Conservation (phyloP, 2,113 vertebrate species). For the Triplophysa tibetana region DNA sequence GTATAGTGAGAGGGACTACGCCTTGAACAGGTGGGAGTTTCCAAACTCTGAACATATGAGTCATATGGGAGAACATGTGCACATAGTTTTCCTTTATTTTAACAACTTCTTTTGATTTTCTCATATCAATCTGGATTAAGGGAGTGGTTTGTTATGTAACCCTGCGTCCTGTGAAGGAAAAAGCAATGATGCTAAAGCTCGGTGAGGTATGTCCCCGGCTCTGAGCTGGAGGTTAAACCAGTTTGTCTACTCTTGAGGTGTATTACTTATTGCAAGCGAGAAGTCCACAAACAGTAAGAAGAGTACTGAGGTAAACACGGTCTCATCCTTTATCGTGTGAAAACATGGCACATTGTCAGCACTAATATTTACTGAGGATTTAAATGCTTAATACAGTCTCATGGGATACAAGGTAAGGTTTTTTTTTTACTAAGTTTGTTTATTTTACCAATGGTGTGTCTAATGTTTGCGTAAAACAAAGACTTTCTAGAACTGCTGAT, state of each 20-base stretch:
- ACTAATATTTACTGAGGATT: constrained; percentile 16
- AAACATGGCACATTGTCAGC: constrained; percentile 25
- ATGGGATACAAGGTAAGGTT: constrained; percentile 41
- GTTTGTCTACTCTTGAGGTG: constrained; percentile 62
- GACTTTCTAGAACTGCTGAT: background rate
- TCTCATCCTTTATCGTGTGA: background rate
- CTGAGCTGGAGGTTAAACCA: constrained; percentile 59
- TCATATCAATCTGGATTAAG: background rate
- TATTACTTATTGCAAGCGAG: constrained; percentile 33
- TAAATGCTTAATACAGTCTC: constrained; percentile 11
- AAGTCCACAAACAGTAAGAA: constrained; percentile 17
- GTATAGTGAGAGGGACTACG: background rate
- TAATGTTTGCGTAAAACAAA: background rate
- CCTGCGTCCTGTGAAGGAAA: constrained; percentile 17
- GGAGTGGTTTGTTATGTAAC: constrained; percentile 36
- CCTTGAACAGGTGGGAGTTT: constrained; percentile 25
- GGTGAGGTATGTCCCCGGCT: constrained; percentile 2
- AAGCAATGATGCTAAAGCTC: constrained; percentile 35
- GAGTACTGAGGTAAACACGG: constrained; percentile 38
- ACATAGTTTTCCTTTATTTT: background rate
- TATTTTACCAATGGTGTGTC: background rate
- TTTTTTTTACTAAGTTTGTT: background rate
- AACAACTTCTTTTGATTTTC: constrained; percentile 2
- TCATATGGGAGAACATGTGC: constrained; percentile 46
- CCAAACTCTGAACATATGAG: constrained; percentile 26